These are phyloP conservation scores for Tyrannus savana DNA, from an alignment of 2,113 vertebrate genomes.

Conservation along the genomic window DNA sequence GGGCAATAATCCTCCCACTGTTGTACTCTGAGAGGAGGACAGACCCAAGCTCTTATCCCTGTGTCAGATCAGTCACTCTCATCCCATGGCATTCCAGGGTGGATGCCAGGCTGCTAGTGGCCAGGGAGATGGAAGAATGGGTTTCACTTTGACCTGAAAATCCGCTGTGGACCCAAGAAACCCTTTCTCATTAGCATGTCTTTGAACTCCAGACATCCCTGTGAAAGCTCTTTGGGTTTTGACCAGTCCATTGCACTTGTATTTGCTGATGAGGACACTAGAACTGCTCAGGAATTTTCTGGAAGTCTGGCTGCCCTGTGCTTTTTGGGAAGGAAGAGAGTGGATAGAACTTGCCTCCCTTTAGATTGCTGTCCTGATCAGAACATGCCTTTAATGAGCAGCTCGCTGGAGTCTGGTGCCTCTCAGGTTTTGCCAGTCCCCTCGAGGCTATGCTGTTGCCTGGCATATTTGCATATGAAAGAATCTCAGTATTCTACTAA, in stretches of 20 bases:
- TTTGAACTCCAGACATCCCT: neutral
- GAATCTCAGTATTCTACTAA: conserved; percentile 36
- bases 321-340: neutral
- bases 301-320: neutral
- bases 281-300: neutral
- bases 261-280: neutral
- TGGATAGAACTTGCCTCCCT: neutral
- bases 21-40: neutral
- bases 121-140: neutral
- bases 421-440: conserved; percentile 51
- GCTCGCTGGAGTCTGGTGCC: neutral
- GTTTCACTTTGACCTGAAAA: neutral
- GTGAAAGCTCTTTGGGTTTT: neutral
- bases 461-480: conserved; percentile 66
- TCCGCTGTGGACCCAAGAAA: neutral
- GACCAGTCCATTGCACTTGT: neutral
- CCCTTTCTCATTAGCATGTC: neutral
- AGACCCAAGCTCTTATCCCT: rapidly evolving
- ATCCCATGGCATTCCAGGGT: neutral
- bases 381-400: conserved; percentile 42
- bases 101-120: neutral
- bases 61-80: neutral
- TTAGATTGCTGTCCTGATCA: conserved; percentile 18
- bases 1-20: neutral
- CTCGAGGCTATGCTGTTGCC: conserved; percentile 49